These are phyloP conservation scores for Heliconius eleuchia DNA, from an alignment of 1,140 invertebrate genomes.

Conservation along the genomic window DNA sequence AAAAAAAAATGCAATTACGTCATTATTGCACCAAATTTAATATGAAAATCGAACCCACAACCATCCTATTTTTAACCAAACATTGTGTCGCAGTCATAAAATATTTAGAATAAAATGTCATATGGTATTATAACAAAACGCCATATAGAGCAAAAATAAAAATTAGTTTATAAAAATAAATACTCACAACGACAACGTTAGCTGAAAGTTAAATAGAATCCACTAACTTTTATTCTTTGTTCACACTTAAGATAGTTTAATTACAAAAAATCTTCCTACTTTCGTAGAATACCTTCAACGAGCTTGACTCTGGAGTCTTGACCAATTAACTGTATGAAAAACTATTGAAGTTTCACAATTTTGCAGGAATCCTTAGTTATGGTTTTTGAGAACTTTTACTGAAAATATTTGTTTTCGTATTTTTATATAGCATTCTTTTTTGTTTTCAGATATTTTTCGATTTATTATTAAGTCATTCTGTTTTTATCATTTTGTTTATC, in stretches of 20 bases:
- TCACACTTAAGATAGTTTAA: slow-evolving; percentile 11
- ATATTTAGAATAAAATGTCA: too few species aligned
- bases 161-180: background rate
- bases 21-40: too few species aligned
- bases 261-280: slow-evolving; percentile 7
- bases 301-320: slow-evolving; percentile 11
- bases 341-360: slow-evolving; percentile 8
- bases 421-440: background rate
- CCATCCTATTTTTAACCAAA: too few species aligned
- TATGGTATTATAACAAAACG: background rate
- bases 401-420: background rate
- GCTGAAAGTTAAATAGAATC: slow-evolving; percentile 9
- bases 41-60: too few species aligned
- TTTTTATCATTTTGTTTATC: too few species aligned
- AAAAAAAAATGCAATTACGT: too few species aligned
- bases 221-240: slow-evolving; percentile 12
- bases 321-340: slow-evolving; percentile 6
- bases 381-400: background rate
- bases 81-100: too few species aligned
- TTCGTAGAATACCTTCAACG: background rate
- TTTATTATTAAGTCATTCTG: too few species aligned
- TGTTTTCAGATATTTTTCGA: background rate
- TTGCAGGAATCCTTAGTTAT: background rate
- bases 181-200: background rate
- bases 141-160: background rate